These are phyloP conservation scores for Drosophila recens DNA, from an alignment of 2,888 invertebrate genomes.

Conservation along the genomic window DNA sequence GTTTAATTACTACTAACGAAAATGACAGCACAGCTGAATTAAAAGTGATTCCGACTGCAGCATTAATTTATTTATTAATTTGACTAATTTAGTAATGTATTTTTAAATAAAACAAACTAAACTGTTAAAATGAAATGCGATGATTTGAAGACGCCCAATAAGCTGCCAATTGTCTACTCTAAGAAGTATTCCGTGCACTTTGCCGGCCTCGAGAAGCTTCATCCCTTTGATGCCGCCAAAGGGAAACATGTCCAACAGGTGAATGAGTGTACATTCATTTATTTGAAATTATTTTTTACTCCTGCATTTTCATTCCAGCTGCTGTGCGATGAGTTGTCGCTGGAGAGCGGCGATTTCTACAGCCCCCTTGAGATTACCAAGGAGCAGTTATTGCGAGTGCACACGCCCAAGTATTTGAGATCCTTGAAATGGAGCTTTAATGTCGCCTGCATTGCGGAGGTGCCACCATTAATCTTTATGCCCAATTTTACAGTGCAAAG, in stretches of 20 bases:
- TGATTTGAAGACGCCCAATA: slow-evolving; percentile 20
- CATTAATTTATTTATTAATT: background rate
- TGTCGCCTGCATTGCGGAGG: slow-evolving; percentile 93
- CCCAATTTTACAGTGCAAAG: slow-evolving; percentile 92
- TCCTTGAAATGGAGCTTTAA: slow-evolving; percentile 91
- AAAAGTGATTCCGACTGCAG: background rate
- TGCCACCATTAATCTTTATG: slow-evolving; percentile 90
- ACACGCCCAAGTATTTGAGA: slow-evolving; percentile 90
- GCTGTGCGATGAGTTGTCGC: slow-evolving; percentile 86
- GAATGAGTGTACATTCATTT: background rate
- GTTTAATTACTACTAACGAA: background rate
- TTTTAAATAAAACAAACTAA: background rate
- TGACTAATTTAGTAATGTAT: background rate
- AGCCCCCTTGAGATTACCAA: slow-evolving; percentile 90
- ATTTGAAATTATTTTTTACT: background rate
- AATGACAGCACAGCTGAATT: background rate
- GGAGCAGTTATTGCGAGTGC: slow-evolving; percentile 91
- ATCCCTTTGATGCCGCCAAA: slow-evolving; percentile 95
- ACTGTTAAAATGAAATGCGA: slow-evolving; percentile 29
- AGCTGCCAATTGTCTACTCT: slow-evolving; percentile 92
- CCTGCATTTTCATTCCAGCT: slow-evolving; percentile 84
- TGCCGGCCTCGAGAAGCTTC: slow-evolving; percentile 92
- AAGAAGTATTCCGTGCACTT: slow-evolving; percentile 92
- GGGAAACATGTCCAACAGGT: slow-evolving; percentile 92
- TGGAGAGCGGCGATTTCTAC: slow-evolving; percentile 88